Percentiles rank a stretch among this genome's conserved stretches.
Evolutionary conservation across 2,888 invertebrate species (phyloP).

Genomic region (Limnephilus marmoratus): DNA sequence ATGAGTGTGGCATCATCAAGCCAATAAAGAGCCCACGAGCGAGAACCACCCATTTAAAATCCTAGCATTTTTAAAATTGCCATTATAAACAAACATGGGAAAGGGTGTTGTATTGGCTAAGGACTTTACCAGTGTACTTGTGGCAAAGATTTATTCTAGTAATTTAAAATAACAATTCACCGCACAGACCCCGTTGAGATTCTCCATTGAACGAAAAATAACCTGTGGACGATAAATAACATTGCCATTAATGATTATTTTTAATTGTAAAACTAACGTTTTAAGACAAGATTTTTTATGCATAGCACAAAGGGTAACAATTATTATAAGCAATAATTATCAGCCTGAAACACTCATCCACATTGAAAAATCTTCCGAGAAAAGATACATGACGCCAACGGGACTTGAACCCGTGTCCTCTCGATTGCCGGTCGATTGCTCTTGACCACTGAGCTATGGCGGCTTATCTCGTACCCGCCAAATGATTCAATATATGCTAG

Average conservation of each 20-base stretch:
- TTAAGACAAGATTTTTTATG: too few relatives aligned
- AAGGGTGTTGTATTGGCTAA: neutral
- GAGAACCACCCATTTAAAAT: neutral
- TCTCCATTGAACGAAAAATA: constrained; percentile 55
- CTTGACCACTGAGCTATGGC: too few relatives aligned
- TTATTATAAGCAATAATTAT: too few relatives aligned
- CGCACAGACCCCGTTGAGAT: constrained; percentile 9
- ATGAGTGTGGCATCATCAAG: neutral
- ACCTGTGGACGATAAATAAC: constrained; percentile 59
- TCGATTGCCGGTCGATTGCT: too few relatives aligned
- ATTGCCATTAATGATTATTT: constrained; percentile 48
- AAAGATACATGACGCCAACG: too few relatives aligned
- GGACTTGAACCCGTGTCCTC: too few relatives aligned
- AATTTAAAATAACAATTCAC: constrained; percentile 47
- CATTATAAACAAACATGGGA: neutral
- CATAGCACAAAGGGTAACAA: too few relatives aligned
- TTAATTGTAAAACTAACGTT: too few relatives aligned
- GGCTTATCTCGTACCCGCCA: too few relatives aligned
- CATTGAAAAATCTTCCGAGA: too few relatives aligned
- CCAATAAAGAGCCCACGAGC: neutral
- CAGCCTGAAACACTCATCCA: too few relatives aligned
- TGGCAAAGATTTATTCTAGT: constrained; percentile 35
- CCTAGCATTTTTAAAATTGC: neutral
- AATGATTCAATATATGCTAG: too few relatives aligned
- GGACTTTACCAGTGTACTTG: constrained; percentile 6